phyloP scores from a whole-genome alignment of 2,888 invertebrate genomes.

The Yponomeuta cagnagella region DNA sequence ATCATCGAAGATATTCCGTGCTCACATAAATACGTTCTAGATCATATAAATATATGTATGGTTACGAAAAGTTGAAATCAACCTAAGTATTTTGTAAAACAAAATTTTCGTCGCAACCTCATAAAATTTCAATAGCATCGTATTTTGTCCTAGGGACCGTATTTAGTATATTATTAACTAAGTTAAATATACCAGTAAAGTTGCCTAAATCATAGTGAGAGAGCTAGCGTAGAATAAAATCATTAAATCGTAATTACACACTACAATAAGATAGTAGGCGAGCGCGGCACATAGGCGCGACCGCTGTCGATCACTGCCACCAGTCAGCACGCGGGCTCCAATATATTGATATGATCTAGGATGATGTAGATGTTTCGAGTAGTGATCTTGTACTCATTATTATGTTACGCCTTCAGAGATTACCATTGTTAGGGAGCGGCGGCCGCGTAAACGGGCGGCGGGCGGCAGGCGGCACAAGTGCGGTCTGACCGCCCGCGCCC shows the following conservation, averaged over 20 bases:
- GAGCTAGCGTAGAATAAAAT: constrained; percentile 66
- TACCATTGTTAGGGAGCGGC: constrained; percentile 34
- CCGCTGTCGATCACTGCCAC: constrained; percentile 47
- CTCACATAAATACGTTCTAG: constrained; percentile 50
- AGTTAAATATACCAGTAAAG: constrained; percentile 58
- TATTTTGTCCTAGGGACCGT: constrained; percentile 42
- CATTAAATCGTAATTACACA: constrained; percentile 47
- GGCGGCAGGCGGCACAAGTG: constrained; percentile 31
- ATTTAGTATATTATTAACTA: constrained; percentile 53
- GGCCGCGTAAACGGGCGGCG: constrained; percentile 21
- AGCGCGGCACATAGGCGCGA: constrained; percentile 24
- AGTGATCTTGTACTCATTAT: constrained; percentile 72
- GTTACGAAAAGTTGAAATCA: constrained; percentile 18
- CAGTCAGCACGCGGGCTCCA: constrained; percentile 42
- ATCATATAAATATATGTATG: constrained; percentile 72
- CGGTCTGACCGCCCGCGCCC: constrained; percentile 11
- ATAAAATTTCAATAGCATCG: constrained; percentile 6
- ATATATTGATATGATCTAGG: constrained; percentile 76
- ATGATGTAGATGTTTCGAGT: constrained; percentile 73
- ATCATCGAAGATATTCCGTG: not conserved
- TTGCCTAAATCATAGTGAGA: constrained; percentile 70
- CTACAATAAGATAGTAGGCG: constrained; percentile 41
- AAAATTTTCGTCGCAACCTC: constrained; percentile 29
- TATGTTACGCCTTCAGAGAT: constrained; percentile 68
- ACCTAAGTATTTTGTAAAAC: not conserved